These are phyloP conservation scores for Rhipidura dahli DNA, from an alignment of 2,113 vertebrate genomes.

Conservation along the genomic window DNA sequence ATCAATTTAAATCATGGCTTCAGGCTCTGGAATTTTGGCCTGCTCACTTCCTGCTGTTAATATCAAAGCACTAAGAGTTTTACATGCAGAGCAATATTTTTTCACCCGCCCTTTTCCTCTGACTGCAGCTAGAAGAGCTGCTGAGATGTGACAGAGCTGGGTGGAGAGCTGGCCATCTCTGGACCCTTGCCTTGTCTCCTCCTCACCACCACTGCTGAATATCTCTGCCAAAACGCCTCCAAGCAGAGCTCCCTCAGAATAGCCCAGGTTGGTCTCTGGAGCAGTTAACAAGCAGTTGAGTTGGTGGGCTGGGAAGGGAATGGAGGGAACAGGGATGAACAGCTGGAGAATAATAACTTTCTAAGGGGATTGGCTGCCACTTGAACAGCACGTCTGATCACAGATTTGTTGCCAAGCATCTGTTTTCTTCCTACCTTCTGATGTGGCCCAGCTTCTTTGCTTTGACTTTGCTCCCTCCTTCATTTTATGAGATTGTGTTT, in stretches of 20 bases:
- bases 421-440: conserved; percentile 33
- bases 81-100: neutral
- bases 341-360: conserved; percentile 42
- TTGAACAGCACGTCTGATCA: conserved; percentile 13
- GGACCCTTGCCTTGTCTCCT: neutral
- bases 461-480: neutral
- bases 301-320: neutral
- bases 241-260: neutral
- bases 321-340: neutral
- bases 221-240: neutral
- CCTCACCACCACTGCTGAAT: neutral
- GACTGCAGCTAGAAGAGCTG: neutral
- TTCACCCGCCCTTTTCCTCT: neutral
- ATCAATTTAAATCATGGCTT: conserved; percentile 47
- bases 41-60: neutral
- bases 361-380: neutral
- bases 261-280: neutral
- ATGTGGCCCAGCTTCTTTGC: conserved; percentile 17
- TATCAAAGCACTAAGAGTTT: conserved; percentile 42
- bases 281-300: neutral
- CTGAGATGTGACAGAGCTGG: neutral
- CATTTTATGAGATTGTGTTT: neutral
- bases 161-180: neutral
- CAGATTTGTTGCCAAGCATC: conserved; percentile 34
- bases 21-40: conserved; percentile 26